Conservation (phyloP, 2,797 vertebrate species). For the Eupleurogrammus muticus region DNA sequence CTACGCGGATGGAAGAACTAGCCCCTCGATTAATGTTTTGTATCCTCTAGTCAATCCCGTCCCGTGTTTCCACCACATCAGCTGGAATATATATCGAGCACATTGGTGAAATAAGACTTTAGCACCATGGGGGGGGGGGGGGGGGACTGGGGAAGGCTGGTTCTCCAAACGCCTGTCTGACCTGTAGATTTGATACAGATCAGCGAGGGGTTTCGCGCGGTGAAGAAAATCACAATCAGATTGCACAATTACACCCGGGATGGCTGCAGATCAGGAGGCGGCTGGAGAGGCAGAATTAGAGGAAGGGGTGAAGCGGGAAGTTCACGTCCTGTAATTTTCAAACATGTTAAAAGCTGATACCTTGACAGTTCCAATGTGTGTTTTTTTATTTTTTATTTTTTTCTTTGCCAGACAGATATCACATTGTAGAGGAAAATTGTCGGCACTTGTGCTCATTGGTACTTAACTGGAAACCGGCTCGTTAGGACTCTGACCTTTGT, state of each 20-base stretch:
- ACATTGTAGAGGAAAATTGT: constrained; percentile 23
- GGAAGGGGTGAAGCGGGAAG: constrained; percentile 38
- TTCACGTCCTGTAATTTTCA: constrained; percentile 58
- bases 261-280: constrained; percentile 64
- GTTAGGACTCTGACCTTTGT: constrained; percentile 43
- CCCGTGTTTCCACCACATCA: constrained; percentile 78
- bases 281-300: constrained; percentile 30
- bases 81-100: constrained; percentile 91
- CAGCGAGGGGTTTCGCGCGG: constrained; percentile 85
- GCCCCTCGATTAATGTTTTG: constrained; percentile 92
- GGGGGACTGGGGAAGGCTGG: too few species aligned
- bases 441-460: constrained; percentile 19
- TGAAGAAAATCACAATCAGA: constrained; percentile 63
- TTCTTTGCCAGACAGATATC: constrained; percentile 21
- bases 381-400: constrained; percentile 1
- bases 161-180: constrained; percentile 90
- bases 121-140: constrained; percentile 91
- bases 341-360: constrained; percentile 59
- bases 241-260: constrained; percentile 67
- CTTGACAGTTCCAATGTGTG: constrained; percentile 49
- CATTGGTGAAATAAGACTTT: constrained; percentile 93
- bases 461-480: constrained; percentile 43
- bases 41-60: constrained; percentile 88
- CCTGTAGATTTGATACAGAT: constrained; percentile 93
- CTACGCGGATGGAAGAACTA: constrained; percentile 92